Base-by-base conservation (phyloP, 2,113 vertebrate species). In the Strix aluco region DNA sequence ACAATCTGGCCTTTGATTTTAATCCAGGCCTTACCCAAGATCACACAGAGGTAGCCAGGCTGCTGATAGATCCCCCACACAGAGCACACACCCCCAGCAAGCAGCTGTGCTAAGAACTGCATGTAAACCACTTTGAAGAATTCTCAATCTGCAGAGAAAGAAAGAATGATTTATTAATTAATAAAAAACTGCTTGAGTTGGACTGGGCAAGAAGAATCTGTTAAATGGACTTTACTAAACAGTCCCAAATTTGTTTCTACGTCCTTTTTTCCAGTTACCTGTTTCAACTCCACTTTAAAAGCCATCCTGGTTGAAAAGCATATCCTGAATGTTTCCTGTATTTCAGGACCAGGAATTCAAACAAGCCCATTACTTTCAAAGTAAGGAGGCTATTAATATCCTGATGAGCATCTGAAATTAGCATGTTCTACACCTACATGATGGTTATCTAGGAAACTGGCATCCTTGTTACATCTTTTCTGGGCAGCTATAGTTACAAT, bases 1-100 rank as follows among this genome's bases (percentile, higher is more conserved):
- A 97, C 94, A 97, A 96, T 96, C 94, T 85, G 94, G 87, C 54
- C 89, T 96, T 97, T 97, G 94, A 96, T 96, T 94, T 96, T 95
- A 95, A 75, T 96, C 90, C 96, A 95, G 96, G 78, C 96, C 85
- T 97, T 96, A 95, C 96, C 87, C 96, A 93, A 96, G 94, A 97
- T 96, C 92, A 96, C 90, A 85, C 44, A 85, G 96, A 97, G 96
- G 96, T 97, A 97, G 87, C 79, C 94, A 88, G 85, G 91, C 96
- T 96, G 96, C 81, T 80, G 96, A 94, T 95, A 96, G 94, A 95
- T 97, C 96, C 96, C 96, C 70, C 93, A 96, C 96, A 80, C 87
- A 82, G 92, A 88, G 85, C 54, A 88, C 90, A 86, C 90, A 93
- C 74, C 85, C 96, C 93, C 87, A 93, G 93, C 70, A 94, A 93